These are phyloP conservation scores for Furnarius figulus DNA, from an alignment of 2,113 vertebrate genomes.

Conservation along the genomic window DNA sequence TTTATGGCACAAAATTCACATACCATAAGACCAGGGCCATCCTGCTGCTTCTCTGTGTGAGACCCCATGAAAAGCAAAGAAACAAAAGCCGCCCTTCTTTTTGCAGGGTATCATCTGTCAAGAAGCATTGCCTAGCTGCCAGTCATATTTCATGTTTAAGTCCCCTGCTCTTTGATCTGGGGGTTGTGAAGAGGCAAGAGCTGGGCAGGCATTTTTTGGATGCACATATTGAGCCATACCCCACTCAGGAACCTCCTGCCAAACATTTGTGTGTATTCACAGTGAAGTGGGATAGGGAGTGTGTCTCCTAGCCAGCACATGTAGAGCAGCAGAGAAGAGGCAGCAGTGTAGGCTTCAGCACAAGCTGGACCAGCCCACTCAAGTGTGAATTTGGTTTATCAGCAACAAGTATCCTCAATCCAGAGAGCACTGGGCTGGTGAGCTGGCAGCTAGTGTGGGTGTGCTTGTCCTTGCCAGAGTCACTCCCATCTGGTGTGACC, in stretches of 20 bases:
- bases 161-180: not conserved
- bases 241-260: not conserved
- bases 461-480: not conserved
- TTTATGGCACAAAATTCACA: not conserved
- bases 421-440: accelerated
- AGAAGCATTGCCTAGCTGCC: not conserved
- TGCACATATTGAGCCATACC: accelerated
- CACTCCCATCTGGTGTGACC: not conserved
- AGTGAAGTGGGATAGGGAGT: not conserved
- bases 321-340: not conserved
- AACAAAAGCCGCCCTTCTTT: not conserved
- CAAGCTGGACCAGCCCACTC: not conserved
- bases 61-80: not conserved
- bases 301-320: not conserved
- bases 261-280: accelerated
- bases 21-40: not conserved
- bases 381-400: not conserved
- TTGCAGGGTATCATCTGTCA: not conserved
- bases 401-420: not conserved
- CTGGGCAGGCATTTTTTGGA: not conserved
- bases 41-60: not conserved
- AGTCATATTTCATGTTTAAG: not conserved
- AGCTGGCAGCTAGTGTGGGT: not conserved
- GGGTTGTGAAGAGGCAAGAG: not conserved
- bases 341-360: not conserved